Percentiles rank a stretch among this genome's conserved stretches.
phyloP scores from a whole-genome alignment of 2,113 vertebrate genomes.

The Synchiropus splendidus region DNA sequence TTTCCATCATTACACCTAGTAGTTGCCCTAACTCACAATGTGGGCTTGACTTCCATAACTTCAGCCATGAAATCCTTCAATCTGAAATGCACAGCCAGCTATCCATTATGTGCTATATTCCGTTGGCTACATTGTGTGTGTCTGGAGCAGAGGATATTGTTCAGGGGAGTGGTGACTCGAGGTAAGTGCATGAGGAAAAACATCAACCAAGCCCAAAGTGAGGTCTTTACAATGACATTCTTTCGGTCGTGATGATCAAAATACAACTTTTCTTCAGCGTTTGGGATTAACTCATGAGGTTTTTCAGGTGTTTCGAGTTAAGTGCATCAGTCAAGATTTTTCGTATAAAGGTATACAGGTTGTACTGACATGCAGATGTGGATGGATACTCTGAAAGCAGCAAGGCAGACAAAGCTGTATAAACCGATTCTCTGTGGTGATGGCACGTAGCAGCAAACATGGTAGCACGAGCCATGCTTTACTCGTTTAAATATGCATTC shows the following conservation, averaged over 20 bases:
- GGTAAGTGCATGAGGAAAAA: neutral
- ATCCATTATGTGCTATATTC: no score
- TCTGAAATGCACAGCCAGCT: no score
- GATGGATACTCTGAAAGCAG: conserved; percentile 55
- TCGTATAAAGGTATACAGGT: conserved; percentile 3
- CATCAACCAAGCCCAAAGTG: conserved; percentile 24
- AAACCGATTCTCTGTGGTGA: conserved; percentile 57
- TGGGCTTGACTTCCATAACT: no score
- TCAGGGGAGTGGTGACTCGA: no score
- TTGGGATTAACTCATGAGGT: conserved; percentile 28
- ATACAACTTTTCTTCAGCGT: conserved; percentile 12
- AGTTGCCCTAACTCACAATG: no score
- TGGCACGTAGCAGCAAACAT: conserved; percentile 79
- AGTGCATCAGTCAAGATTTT: conserved; percentile 27
- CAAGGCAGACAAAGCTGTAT: conserved; percentile 78
- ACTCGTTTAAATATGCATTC: conserved; percentile 38
- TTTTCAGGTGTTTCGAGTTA: conserved; percentile 33
- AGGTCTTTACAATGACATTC: conserved; percentile 55
- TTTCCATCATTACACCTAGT: no score
- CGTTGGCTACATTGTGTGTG: no score
- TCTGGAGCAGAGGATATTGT: no score
- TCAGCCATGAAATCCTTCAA: no score
- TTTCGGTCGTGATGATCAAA: conserved; percentile 46
- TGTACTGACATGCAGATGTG: conserved; percentile 22
- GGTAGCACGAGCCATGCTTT: conserved; percentile 77